phyloP scores from a whole-genome alignment of 35 echinoderm and acorn worm species.

The Lytechinus pictus region DNA sequence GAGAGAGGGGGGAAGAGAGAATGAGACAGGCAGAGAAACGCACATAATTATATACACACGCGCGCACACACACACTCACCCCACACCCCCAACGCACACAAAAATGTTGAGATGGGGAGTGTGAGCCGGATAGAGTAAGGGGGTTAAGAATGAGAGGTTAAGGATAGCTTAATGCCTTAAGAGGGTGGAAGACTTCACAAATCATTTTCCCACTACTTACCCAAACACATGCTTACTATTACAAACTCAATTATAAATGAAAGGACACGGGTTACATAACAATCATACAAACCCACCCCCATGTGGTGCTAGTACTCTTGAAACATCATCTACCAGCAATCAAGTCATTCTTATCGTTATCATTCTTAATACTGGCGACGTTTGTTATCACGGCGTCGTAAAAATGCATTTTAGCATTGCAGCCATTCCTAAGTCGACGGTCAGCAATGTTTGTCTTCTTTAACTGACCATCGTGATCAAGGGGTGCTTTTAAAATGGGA shows the following conservation, averaged over 20 bases:
- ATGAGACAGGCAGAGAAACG: neutral
- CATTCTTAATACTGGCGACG: neutral
- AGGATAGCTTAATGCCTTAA: neutral
- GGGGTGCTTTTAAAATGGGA: neutral
- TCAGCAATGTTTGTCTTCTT: neutral
- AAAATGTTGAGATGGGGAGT: neutral
- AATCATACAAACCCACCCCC: neutral
- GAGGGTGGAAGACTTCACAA: neutral
- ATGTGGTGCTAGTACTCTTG: neutral
- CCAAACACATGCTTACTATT: neutral
- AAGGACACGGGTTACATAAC: neutral
- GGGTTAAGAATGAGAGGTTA: neutral
- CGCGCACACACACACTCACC: too few relatives aligned
- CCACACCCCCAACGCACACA: neutral
- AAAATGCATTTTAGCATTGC: constrained; percentile 13
- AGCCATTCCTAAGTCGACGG: constrained; percentile 9
- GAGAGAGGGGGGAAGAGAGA: neutral
- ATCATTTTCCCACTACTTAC: neutral
- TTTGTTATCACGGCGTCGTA: neutral
- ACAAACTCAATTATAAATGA: neutral
- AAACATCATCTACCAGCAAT: neutral
- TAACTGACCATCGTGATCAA: neutral
- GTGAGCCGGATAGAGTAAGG: neutral
- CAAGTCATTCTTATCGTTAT: neutral
- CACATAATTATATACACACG: too few relatives aligned